Percentiles rank a stretch among this genome's conserved stretches.
Conservation (phyloP, 1,140 invertebrate species). For the Drosophila paulistorum region DNA sequence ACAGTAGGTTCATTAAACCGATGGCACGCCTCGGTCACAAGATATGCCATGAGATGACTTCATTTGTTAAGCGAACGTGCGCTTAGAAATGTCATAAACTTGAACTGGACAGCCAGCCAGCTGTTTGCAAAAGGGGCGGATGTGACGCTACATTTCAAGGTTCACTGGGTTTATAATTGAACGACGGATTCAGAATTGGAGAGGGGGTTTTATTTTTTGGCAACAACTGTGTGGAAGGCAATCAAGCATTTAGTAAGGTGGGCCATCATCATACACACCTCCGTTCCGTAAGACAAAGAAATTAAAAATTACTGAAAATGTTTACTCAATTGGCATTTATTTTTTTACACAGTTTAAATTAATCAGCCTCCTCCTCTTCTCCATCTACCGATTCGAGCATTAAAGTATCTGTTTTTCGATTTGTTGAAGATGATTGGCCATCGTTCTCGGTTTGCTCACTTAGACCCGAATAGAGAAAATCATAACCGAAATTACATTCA, state of each 20-base stretch:
- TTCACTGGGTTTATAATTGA: conserved; percentile 69
- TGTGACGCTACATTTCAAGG: conserved; percentile 49
- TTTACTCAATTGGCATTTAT: neutral
- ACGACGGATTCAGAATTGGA: conserved; percentile 17
- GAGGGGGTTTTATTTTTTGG: conserved; percentile 16
- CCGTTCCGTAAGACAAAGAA: conserved; percentile 5
- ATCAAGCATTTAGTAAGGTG: conserved; percentile 40
- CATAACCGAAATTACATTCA: conserved; percentile 70
- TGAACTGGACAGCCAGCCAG: conserved; percentile 53
- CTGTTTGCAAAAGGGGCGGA: conserved; percentile 34
- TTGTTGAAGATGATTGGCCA: too few relatives aligned
- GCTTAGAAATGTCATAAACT: conserved; percentile 74
- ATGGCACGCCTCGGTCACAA: conserved; percentile 51
- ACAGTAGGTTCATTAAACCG: conserved; percentile 69
- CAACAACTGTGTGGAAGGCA: conserved; percentile 29
- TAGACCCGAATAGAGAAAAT: conserved; percentile 36
- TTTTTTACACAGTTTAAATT: neutral
- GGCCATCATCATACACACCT: conserved; percentile 24
- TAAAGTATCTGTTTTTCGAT: conserved; percentile 5
- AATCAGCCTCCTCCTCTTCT: neutral
- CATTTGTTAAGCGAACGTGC: conserved; percentile 42
- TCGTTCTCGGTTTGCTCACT: neutral
- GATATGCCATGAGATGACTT: conserved; percentile 55
- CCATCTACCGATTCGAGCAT: neutral
- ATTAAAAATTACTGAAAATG: neutral